phyloP scores from a whole-genome alignment of 2,797 vertebrate species.

The Diplodus puntazzo region DNA sequence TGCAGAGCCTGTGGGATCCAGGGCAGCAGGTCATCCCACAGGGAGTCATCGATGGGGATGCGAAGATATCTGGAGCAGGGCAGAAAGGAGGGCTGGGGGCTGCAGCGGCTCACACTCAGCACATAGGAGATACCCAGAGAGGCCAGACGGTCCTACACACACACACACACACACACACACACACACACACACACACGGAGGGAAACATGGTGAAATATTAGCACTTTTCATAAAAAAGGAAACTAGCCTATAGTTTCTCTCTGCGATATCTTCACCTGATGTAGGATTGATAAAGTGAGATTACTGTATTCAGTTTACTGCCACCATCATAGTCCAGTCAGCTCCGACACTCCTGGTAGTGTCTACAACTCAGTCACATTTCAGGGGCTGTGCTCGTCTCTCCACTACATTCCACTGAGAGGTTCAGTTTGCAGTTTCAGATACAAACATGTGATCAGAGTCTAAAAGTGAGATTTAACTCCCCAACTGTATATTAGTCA shows the following conservation, averaged over 20 bases:
- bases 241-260: background rate
- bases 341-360: background rate
- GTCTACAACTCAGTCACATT: too few species aligned
- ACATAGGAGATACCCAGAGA: conserved; percentile 84
- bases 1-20: conserved; percentile 85
- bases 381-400: background rate
- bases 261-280: background rate
- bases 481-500: too few species aligned
- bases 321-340: background rate
- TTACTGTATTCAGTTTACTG: background rate
- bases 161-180: conserved; percentile 13
- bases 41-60: conserved; percentile 86
- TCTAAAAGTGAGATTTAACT: background rate
- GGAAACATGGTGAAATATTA: background rate
- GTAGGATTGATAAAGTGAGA: background rate
- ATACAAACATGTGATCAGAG: background rate
- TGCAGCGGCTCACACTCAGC: conserved; percentile 85
- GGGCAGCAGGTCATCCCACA: conserved; percentile 84
- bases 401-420: background rate
- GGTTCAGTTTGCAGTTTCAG: background rate
- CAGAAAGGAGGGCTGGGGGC: conserved; percentile 84
- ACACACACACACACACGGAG: conserved; percentile 2
- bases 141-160: conserved; percentile 77
- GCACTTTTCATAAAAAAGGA: background rate
- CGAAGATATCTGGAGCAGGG: conserved; percentile 83